Base-by-base conservation (phyloP, 1,140 invertebrate genomes). In the Teleogryllus occipitalis region DNA sequence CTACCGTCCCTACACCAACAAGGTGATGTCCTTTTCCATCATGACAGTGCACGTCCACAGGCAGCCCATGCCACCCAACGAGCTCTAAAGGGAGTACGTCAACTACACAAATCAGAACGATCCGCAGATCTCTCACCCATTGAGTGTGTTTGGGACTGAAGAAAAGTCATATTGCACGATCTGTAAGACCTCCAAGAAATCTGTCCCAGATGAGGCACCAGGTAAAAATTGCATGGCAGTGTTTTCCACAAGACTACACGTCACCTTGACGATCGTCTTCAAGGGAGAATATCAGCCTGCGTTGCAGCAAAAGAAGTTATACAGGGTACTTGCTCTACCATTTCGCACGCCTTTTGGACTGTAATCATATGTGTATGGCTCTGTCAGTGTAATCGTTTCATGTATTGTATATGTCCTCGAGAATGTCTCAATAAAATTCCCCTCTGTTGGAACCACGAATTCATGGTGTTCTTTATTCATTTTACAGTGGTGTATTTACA, bases 121-220 rank as follows among this genome's bases (percentile, higher is more conserved):
- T 75, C 74, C 22, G 15, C 47, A 78, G 82, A 82, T 47, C 46
- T 14, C 14, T 79, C 48, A n/a, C n/a, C n/a, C n/a, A n/a, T n/a
- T n/a, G n/a, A n/a, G n/a, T n/a, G n/a, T n/a, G n/a, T n/a, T n/a
- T n/a, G 39, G 15, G 78, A 79, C 65, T 22, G n/a, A 46, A 74
- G 78, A 8, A 46, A 47, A 65, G 47, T 27, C 74, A 27, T n/a
- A n/a, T 79, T 75, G 4, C 18, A n/a, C n/a, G n/a, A n/a, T 65
- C 21, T 75, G 8, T 21, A 47, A 8, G 8, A 18, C 73, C 27
- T n/a, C 21, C 27, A 8, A 8, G 8, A n/a, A 47, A 8, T 27
- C n/a, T n/a, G n/a, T n/a, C n/a, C n/a, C n/a, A n/a, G n/a, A n/a
- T n/a, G n/a, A n/a, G n/a, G n/a, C n/a, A n/a, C 27, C 79, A 49